phyloP scores from a whole-genome alignment of 2,888 invertebrate genomes.

The Sipunculus nudus region DNA sequence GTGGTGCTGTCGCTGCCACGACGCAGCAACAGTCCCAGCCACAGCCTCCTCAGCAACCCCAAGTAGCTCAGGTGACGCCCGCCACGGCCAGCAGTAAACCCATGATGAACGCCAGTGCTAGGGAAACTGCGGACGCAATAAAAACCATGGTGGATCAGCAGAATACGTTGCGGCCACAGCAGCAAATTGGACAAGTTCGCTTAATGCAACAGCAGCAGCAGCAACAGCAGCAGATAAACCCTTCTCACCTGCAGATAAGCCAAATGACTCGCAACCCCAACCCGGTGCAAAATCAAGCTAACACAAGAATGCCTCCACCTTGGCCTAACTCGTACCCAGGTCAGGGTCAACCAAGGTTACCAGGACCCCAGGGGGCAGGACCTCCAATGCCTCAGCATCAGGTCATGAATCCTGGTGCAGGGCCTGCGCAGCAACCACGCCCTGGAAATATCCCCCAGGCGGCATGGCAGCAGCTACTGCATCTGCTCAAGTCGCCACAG shows the following conservation, averaged over 20 bases:
- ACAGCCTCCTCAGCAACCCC: too few relatives aligned
- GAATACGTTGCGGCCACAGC: constrained; percentile 38
- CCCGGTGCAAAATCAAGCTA: too few relatives aligned
- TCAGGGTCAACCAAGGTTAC: too few relatives aligned
- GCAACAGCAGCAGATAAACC: constrained; percentile 27
- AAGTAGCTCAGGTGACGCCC: not conserved
- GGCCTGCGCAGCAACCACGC: constrained; percentile 5
- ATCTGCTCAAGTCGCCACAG: constrained; percentile 87
- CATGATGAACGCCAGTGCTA: not conserved
- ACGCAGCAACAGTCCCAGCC: constrained; percentile 1
- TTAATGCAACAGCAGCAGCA: constrained; percentile 26
- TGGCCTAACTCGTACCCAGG: too few relatives aligned
- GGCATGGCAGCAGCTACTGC: constrained; percentile 77
- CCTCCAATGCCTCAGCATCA: constrained; percentile 45
- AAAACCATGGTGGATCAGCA: not conserved
- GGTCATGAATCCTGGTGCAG: constrained; percentile 15
- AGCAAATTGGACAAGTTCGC: constrained; percentile 36
- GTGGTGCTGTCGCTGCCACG: constrained; percentile 11
- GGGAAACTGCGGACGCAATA: not conserved
- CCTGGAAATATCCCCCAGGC: constrained; percentile 66
- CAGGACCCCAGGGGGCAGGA: constrained; percentile 44
- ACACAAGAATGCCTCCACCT: too few relatives aligned
- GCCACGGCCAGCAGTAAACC: not conserved
- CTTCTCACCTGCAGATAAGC: too few relatives aligned
- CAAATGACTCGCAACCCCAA: constrained; percentile 40